Evolutionary conservation across 2,113 vertebrate genomes (phyloP), one percentile per base, ranked within the genome.

Genomic region (Triplophysa dalaica): DNA sequence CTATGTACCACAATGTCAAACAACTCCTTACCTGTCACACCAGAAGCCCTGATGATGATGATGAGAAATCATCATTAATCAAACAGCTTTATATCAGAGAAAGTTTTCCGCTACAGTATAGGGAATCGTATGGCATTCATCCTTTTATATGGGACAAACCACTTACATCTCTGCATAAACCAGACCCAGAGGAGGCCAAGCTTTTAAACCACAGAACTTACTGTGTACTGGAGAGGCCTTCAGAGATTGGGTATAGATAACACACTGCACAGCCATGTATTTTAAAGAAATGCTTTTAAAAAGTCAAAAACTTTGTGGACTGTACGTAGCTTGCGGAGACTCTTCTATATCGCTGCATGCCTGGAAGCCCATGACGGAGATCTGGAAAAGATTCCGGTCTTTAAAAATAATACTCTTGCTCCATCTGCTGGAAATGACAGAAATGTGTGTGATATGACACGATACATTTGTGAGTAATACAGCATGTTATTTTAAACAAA

Each of bases 141-240:
- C 19, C 16, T 4, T 4, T 4, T 43, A 68, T 16, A 56, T 54
- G 8, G 26, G n/a, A 33, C 82, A 68, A 77, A 91, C 90, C 88
- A 88, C 80, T 13, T 75, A 24, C 2, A 43, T 54, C 8, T 67
- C 67, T 17, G 41, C 3, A 72, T 70, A 83, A 19, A 62, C 19
- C 1, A 58, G 64, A 69, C 87, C 77, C 45, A 90, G 70, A 17
- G 72, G 77, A 45, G 88, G 89, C 54, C 56, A 78, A 9, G 81
- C 81, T 68, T 24, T 72, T 43, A 60, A 41, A 54, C 88, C 88
- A 79, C 91, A 92, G 81, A 85, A 89, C 65, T 90, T 88, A 76
- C 90, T 90, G 65, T 72, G 79, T 8, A 82, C 29, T 11, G 70
- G 43, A 16, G 58, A 64, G 9, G 84, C 84, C 3, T 43, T 43